These are phyloP conservation scores for Oxystoma pomonae DNA, from an alignment of 2,888 invertebrate species.

Conservation along the genomic window DNA sequence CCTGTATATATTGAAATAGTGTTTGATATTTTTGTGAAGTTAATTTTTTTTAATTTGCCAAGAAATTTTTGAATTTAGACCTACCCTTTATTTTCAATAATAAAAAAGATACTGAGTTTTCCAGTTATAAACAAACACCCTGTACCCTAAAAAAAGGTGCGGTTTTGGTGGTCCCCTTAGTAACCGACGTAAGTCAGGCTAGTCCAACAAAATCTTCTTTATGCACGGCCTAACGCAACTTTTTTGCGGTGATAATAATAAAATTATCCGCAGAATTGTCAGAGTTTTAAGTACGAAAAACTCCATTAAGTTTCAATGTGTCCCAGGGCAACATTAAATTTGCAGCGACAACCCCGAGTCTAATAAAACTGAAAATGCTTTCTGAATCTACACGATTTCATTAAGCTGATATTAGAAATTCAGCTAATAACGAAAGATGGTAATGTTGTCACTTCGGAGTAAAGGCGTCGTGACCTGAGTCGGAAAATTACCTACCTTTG, in stretches of 20 bases:
- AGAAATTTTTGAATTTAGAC: no score
- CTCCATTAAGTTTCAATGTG: not conserved
- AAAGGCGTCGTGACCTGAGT: not conserved
- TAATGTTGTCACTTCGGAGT: not conserved
- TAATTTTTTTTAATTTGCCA: no score
- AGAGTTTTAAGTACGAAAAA: not conserved
- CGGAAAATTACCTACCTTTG: not conserved
- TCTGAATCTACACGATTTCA: not conserved
- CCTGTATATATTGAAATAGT: no score
- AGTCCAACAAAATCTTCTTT: no score
- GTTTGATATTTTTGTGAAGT: no score
- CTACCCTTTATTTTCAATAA: no score
- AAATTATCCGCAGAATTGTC: not conserved
- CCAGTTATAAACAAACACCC: no score
- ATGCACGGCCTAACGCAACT: not conserved
- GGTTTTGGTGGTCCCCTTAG: no score
- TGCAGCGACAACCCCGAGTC: not conserved
- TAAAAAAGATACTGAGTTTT: no score
- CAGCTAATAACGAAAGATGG: not conserved
- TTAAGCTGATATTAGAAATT: not conserved
- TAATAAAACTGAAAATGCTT: not conserved
- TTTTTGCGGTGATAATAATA: not conserved
- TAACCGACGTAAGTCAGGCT: no score
- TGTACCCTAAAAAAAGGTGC: no score
- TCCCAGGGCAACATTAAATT: not conserved